Base-by-base conservation (phyloP, 30 jellyfish, hydroid and myxozoan genomes). In the Clytia hemisphaerica region DNA sequence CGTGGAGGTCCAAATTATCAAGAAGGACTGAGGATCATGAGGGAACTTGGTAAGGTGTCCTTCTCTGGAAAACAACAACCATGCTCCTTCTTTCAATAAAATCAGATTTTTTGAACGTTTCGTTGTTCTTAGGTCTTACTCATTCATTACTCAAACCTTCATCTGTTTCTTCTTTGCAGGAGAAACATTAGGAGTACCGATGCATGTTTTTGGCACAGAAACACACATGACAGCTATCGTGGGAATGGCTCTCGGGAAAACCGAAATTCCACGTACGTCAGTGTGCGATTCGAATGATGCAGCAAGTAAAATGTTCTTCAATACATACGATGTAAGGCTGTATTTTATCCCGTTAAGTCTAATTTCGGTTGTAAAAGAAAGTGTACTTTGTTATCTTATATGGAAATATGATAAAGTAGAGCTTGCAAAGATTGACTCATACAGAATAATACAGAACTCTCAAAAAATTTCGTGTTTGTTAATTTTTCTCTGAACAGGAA, bases 181-280 rank as follows among this genome's bases (percentile, higher is more conserved):
- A 19, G 54, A 70, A 50, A 73, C 86, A 49, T 81, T 78, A 25
- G 96, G 96, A 14, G 94, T 85, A 21, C 97, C 97, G 2, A 63
- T 82, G 50, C 89, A 79, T 46, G 97, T 88, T 6, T 88, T 88
- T 70, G 97, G 97, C 22, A 80, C 95, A 1, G 95, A 88, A 54
- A 82, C 95, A 6, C 97, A 88, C 67, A 88, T 88, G 97, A 88
- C 97, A 4, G 94, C 97, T 10, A 88, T 88, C 28, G 95, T 88
- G 29, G 94, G 95, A 2, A 88, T 88, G 97, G 97, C 97, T 15
- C 76, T 88, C 45, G 93, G 93, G 14, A 85, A 78, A 36, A 45
- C 85, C 14, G 45, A 37, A 42, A 79, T 79, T 3, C 96, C 93
- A 0, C 76, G 60, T 22, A 36, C 76, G 2, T 5, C 61, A 3